Evolutionary conservation across 2,888 invertebrate genomes (phyloP), one percentile per base, ranked within the genome.

Genomic region (Melanophora roralis): DNA sequence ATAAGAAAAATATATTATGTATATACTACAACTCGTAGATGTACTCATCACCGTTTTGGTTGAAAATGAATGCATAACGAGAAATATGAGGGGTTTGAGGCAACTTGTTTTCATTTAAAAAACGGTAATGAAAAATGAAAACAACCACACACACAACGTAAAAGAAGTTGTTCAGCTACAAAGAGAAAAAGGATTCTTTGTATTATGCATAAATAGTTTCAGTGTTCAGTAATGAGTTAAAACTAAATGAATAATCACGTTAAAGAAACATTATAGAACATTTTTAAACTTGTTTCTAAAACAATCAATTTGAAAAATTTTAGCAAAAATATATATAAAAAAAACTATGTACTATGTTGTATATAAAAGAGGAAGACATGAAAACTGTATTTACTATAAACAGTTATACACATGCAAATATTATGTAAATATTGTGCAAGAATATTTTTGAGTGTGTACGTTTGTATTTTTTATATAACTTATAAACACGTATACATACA

Each of bases 61-160:
- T 43, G 21, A 34, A 21, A 14, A 6, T 45, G 45, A 53, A 51
- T 57, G 43, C 57, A 71, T 34, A 77, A 51, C 69, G 64, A 34
- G 64, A 38, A 65, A 71, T 57, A 43, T 16, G 57, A 27, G 47
- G 76, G n/a, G 34, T 43, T 45, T 36, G 49, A 65, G 64, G 64
- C 49, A 64, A 49, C 57, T 77, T 77, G 76, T 77, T 77, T 71
- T 77, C 69, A 69, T 77, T 77, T 77, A 49, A 43, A 65, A 64
- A 74, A 36, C 14, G 49, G 51, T 59, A 59, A 59, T 67, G 6
- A 65, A 59, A 67, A 68, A 68, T 62, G 6, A 67, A 68, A 68
- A 68, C n/a, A n/a, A n/a, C n/a, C n/a, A n/a, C n/a, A n/a, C 36
- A 71, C 69, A 77, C 64, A 77, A 77, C 76, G 69, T 51, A 64